Conservation (phyloP, 2,888 invertebrate genomes). For the Lochmaea crataegi region DNA sequence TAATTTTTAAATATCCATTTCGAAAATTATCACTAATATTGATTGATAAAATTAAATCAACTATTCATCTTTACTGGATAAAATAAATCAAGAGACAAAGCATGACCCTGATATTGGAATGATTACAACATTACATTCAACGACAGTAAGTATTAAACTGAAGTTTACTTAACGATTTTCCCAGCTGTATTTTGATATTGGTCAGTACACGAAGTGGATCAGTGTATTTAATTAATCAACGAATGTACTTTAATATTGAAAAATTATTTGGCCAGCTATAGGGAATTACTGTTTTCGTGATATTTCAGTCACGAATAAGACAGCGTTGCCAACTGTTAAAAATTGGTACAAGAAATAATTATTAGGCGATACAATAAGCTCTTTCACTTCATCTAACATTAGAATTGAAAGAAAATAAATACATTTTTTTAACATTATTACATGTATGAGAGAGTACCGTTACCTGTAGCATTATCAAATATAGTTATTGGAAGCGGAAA, state of each 20-base stretch:
- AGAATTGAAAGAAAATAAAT: too few relatives aligned
- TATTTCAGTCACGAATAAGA: background rate
- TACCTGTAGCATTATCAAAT: too few relatives aligned
- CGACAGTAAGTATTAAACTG: background rate
- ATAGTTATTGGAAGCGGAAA: background rate
- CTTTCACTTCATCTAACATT: too few relatives aligned
- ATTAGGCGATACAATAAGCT: too few relatives aligned
- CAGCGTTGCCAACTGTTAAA: background rate
- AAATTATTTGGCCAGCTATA: background rate
- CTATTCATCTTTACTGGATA: background rate
- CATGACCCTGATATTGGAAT: constrained; percentile 4
- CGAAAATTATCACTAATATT: background rate
- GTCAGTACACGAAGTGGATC: background rate
- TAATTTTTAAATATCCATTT: constrained; percentile 2
- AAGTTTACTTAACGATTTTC: background rate
- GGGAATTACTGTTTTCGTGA: background rate
- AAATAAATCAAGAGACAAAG: background rate
- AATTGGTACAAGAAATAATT: too few relatives aligned
- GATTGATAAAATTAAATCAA: background rate
- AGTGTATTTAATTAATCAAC: background rate
- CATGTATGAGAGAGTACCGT: too few relatives aligned
- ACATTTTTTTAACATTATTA: too few relatives aligned
- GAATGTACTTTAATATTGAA: background rate
- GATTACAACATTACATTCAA: background rate
- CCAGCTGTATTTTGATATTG: background rate